Evolutionary conservation across 2,888 invertebrate genomes (phyloP).

Genomic region (Disparrhopalites patrizii): DNA sequence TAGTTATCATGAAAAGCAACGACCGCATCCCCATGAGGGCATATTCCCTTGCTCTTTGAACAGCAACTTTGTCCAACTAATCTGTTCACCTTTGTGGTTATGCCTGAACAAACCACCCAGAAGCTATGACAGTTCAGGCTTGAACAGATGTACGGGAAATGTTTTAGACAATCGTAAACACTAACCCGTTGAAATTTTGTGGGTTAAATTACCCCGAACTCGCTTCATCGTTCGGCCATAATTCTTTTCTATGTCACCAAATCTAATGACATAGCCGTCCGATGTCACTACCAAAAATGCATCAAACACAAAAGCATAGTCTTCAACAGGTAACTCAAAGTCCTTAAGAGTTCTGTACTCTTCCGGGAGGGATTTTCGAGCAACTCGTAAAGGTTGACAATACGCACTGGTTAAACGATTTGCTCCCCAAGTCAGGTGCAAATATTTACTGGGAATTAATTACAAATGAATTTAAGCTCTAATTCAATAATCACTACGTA

Average conservation of each 20-base stretch:
- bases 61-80: conserved; percentile 40
- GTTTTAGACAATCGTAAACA: background rate
- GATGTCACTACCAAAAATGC: conserved; percentile 32
- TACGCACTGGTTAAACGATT: conserved; percentile 34
- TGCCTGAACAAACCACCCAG: conserved; percentile 24
- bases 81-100: conserved; percentile 26
- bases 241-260: conserved; percentile 36
- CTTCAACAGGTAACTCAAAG: conserved; percentile 25
- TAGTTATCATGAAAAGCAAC: conserved; percentile 38
- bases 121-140: background rate
- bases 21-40: conserved; percentile 36
- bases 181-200: conserved; percentile 7
- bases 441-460: conserved; percentile 32
- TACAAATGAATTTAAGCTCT: background rate
- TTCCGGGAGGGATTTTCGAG: background rate
- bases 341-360: background rate
- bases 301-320: conserved; percentile 40
- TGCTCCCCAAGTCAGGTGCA: conserved; percentile 43
- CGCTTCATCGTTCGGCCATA: background rate
- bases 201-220: background rate
- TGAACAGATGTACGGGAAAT: background rate
- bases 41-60: conserved; percentile 22
- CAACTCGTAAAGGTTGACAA: conserved; percentile 37
- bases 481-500: background rate
- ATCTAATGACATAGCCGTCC: conserved; percentile 29